Conservation (phyloP, 2,888 invertebrate species). For the Brassicogethes aeneus region DNA sequence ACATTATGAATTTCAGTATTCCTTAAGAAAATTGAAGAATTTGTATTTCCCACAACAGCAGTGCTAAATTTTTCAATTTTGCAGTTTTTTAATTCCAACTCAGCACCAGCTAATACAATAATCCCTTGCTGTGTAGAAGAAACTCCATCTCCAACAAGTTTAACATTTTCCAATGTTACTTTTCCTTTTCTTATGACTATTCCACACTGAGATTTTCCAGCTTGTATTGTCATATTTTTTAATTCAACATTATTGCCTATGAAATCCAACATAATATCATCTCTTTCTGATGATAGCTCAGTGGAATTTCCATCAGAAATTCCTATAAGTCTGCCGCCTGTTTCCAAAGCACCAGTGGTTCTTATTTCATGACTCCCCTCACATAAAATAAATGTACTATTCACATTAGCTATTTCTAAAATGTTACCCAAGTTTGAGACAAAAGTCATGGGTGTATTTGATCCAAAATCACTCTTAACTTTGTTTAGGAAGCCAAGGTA, state of each 20-base stretch:
- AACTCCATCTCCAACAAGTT: constrained; percentile 42
- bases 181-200: constrained; percentile 39
- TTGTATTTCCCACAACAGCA: constrained; percentile 42
- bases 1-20: constrained; percentile 32
- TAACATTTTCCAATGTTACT: constrained; percentile 42
- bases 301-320: constrained; percentile 23
- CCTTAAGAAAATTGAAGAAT: constrained; percentile 35
- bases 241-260: constrained; percentile 43
- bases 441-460: constrained; percentile 39
- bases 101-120: constrained; percentile 41
- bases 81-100: constrained; percentile 42
- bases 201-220: constrained; percentile 44
- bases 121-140: constrained; percentile 48
- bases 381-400: constrained; percentile 45
- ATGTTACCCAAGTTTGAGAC: constrained; percentile 36
- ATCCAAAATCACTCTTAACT: constrained; percentile 35
- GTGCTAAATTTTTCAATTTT: constrained; percentile 44
- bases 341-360: constrained; percentile 44
- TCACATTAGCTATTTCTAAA: constrained; percentile 37
- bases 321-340: constrained; percentile 39
- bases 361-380: constrained; percentile 44
- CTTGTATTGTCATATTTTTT: constrained; percentile 48
- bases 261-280: constrained; percentile 47
- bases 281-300: constrained; percentile 39
- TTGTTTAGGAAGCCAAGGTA: constrained; percentile 41